Conservation (phyloP, 2,797 vertebrate species). For the Epinephelus coioides region DNA sequence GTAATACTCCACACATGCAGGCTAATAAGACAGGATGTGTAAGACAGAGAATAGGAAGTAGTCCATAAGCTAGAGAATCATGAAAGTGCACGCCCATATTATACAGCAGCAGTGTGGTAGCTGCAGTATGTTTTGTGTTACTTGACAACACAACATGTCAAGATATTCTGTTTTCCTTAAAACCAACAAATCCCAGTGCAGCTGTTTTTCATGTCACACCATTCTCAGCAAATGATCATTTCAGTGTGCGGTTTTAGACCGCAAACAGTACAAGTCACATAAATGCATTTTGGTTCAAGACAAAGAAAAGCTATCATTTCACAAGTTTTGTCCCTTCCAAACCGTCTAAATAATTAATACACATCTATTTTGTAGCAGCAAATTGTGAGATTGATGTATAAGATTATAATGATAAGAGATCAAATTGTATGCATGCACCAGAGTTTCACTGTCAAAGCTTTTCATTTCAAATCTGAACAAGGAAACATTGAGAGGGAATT, state of each 20-base stretch:
- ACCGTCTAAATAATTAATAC: background rate
- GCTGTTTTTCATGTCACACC: background rate
- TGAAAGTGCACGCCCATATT: constrained; percentile 5
- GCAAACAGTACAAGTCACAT: background rate
- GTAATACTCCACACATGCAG: background rate
- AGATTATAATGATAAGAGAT: background rate
- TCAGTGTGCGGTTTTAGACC: background rate
- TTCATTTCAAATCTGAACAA: background rate
- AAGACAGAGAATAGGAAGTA: constrained; percentile 12
- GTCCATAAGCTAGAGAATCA: background rate
- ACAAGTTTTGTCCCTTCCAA: background rate
- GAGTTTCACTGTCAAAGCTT: background rate
- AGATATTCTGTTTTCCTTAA: background rate
- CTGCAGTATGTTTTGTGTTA: background rate
- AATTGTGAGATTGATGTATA: background rate
- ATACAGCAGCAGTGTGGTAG: background rate
- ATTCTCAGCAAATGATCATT: background rate
- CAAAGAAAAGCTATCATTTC: background rate
- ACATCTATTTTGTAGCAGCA: background rate
- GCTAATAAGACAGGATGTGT: background rate
- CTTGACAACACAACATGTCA: background rate
- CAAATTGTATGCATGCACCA: background rate
- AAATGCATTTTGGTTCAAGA: background rate
- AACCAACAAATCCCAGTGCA: constrained; percentile 3
- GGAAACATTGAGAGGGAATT: background rate